Base-by-base conservation (phyloP, 2,888 invertebrate species). In the Apamea anceps region DNA sequence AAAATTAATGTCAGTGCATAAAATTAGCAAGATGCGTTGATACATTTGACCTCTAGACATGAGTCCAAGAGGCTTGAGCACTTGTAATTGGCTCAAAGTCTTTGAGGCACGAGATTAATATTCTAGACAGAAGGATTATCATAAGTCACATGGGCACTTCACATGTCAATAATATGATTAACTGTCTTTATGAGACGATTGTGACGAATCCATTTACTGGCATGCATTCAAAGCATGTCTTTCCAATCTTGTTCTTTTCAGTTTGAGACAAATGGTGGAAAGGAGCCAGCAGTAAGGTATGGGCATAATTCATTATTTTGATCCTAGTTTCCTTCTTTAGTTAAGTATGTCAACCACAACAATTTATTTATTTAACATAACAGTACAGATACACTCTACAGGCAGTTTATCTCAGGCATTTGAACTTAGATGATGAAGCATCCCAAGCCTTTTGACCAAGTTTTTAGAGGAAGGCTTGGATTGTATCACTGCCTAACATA, bases 111-210 rank as follows among this genome's bases (percentile, higher is more conserved):
- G 74, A 75, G 75, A 75, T 85, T 80, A 83, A 67, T 45, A 75
- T 63, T 57, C 67, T 63, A 77, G 63, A 37, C 70, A 48, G 62
- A 63, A 76, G 80, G 80, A 79, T 83, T 85, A 83, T 25, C 57
- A 73, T 42, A 62, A 66, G 72, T 82, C 82, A 88, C 77, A 68
- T 72, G 81, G 68, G 8, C n/a, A 15, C 42, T 42, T 65, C 76
- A 80, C 68, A 75, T 75, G 75, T 37, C 63, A 67, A 76, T 81
- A 87, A 77, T 80, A 54, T 32, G 71, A 87, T 87, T 85, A 85
- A 42, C 37, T 68, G 54, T 72, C 12, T 62, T 0, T 4, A 65
- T 1, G 13, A 57, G 18, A 48, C 8, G 25, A 54, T 70, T 0
- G 10, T 48, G 18, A 12, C 45, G 75, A 83, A 85, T 85, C 75